Percentiles rank a stretch among this genome's conserved stretches.
These are phyloP conservation scores for Aspidoscelis tigris DNA, from an alignment of 2,113 vertebrate genomes.

Conservation along the genomic window DNA sequence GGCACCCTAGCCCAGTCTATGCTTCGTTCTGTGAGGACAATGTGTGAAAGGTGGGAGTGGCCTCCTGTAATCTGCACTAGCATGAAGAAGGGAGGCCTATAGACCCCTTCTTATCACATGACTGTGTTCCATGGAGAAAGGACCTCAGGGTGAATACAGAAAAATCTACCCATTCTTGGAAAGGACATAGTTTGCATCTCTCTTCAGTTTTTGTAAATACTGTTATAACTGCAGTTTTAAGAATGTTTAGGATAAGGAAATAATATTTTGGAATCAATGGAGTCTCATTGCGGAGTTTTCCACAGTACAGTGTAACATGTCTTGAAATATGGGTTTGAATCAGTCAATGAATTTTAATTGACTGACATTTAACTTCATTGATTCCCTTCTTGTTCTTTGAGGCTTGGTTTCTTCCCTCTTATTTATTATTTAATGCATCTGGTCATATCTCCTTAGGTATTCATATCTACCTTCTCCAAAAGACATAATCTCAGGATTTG, in stretches of 20 bases:
- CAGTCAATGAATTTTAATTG: not conserved
- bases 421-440: conserved; percentile 31
- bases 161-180: too few species aligned
- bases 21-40: too few species aligned
- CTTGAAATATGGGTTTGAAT: not conserved
- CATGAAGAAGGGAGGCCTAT: too few species aligned
- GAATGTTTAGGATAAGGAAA: not conserved
- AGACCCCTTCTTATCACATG: too few species aligned
- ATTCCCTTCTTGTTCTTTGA: conserved; percentile 1
- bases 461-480: conserved; percentile 1
- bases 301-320: not conserved
- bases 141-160: too few species aligned
- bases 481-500: conserved; percentile 8
- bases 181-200: too few species aligned
- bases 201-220: not conserved
- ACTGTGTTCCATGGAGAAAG: too few species aligned
- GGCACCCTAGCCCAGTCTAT: too few species aligned
- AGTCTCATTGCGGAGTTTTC: not conserved
- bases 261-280: not conserved
- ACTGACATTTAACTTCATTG: conserved; percentile 17
- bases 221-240: not conserved
- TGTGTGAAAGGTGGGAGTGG: too few species aligned
- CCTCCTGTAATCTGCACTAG: too few species aligned
- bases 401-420: not conserved
- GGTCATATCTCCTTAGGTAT: conserved; percentile 9